These are phyloP conservation scores for Eristalinus sepulchralis DNA, from an alignment of 2,888 invertebrate genomes.

Conservation along the genomic window DNA sequence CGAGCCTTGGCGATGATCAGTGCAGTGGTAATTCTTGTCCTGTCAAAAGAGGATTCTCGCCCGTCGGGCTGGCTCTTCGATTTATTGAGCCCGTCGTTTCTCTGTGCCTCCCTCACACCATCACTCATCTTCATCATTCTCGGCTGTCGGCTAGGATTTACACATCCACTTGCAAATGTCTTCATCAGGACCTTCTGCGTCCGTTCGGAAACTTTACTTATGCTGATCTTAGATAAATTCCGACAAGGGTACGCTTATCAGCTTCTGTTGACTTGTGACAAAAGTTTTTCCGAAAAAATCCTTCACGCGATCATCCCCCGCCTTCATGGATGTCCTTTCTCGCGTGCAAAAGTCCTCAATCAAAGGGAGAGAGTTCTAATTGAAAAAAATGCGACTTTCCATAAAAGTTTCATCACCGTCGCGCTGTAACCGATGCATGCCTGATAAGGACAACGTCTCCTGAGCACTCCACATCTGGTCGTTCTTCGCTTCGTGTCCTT, in stretches of 20 bases:
- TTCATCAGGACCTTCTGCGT: background rate
- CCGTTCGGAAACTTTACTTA: background rate
- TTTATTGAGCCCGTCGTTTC: background rate
- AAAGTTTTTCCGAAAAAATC: constrained; percentile 28
- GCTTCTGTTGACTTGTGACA: constrained; percentile 41
- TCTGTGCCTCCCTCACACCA: background rate
- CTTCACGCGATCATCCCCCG: background rate
- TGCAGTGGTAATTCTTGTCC: constrained; percentile 19
- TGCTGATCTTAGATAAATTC: constrained; percentile 30
- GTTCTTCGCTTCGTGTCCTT: background rate
- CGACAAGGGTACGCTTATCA: constrained; percentile 33
- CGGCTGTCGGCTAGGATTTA: background rate
- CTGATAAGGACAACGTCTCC: constrained; percentile 30
- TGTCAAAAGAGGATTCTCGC: constrained; percentile 3
- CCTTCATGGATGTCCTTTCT: constrained; percentile 2
- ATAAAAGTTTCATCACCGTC: constrained; percentile 46
- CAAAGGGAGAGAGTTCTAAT: constrained; percentile 33
- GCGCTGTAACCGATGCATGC: constrained; percentile 16
- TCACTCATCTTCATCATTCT: constrained; percentile 31
- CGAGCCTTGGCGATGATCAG: background rate
- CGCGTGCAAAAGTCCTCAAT: constrained; percentile 16
- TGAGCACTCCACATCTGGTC: background rate
- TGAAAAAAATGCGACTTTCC: constrained; percentile 46
- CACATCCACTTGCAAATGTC: background rate
- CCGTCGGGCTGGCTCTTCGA: background rate